Evolutionary conservation across 2,888 invertebrate genomes (phyloP).

Genomic region (Trissonchulus latispiculum): DNA sequence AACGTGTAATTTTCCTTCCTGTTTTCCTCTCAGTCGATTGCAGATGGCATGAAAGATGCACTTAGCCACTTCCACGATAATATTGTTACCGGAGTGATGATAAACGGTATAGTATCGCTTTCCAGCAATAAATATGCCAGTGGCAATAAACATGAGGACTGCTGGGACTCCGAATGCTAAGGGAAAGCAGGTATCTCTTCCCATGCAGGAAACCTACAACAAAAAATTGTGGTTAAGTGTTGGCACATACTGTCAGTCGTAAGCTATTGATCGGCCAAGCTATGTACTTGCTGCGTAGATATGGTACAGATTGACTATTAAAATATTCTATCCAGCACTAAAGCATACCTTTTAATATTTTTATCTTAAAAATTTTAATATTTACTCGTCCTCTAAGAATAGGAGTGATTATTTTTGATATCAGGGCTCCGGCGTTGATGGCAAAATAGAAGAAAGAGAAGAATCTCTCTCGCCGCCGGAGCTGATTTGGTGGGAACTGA

Average conservation of each 20-base stretch:
- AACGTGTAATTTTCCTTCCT: constrained; percentile 60
- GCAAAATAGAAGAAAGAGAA: constrained; percentile 91
- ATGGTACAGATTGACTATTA: no score
- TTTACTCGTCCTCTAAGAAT: constrained; percentile 34
- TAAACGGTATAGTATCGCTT: constrained; percentile 33
- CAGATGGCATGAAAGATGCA: constrained; percentile 20
- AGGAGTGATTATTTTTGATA: constrained; percentile 40
- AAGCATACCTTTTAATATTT: no score
- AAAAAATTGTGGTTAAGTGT: no score
- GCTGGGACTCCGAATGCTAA: constrained; percentile 37
- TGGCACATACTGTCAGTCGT: no score
- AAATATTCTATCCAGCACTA: no score
- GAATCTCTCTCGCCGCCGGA: constrained; percentile 62
- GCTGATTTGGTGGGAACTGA: constrained; percentile 55
- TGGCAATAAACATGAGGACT: constrained; percentile 34
- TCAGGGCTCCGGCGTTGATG: constrained; percentile 68
- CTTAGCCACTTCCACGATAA: constrained; percentile 31
- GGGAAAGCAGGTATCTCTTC: constrained; percentile 39
- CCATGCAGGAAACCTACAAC: constrained; percentile 32
- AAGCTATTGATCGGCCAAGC: no score
- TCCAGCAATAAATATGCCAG: constrained; percentile 25
- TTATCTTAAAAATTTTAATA: no score
- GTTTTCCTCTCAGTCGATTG: not conserved
- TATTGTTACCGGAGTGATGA: constrained; percentile 14
- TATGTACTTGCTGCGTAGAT: no score